Conservation (phyloP, 37 sponge, comb jelly and placozoan species). For the Hexactinellida sp. region DNA sequence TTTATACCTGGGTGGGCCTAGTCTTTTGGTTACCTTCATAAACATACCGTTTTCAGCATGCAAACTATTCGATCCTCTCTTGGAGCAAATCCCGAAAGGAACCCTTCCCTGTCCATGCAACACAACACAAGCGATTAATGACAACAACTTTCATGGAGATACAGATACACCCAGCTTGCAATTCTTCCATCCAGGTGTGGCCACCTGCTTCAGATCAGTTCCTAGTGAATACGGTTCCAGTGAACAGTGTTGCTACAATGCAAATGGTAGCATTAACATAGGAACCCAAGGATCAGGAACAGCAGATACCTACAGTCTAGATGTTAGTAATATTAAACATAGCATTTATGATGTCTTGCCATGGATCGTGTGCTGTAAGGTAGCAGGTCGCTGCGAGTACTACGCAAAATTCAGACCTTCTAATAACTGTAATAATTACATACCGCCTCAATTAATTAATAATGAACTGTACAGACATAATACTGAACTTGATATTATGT, state of each 20-base stretch:
- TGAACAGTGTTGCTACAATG: background rate
- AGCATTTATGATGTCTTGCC: background rate
- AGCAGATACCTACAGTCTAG: background rate
- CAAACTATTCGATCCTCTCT: background rate
- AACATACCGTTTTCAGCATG: background rate
- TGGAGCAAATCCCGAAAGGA: background rate
- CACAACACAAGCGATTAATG: background rate
- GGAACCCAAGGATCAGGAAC: background rate
- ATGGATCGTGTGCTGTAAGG: background rate
- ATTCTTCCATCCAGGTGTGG: constrained; percentile 8
- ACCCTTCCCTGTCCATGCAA: background rate
- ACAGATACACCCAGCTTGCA: background rate
- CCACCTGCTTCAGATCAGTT: background rate
- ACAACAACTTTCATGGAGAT: background rate
- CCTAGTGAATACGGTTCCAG: background rate
- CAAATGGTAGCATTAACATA: background rate
- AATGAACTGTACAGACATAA: too few relatives aligned
- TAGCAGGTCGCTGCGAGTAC: background rate
- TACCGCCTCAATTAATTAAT: too few relatives aligned
- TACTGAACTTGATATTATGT: too few relatives aligned
- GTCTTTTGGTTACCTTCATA: background rate
- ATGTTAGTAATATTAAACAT: background rate
- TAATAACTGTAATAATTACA: background rate
- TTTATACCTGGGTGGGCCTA: background rate
- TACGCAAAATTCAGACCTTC: background rate